Conservation (phyloP, 2,113 vertebrate species). For the Marmota flaviventris region DNA sequence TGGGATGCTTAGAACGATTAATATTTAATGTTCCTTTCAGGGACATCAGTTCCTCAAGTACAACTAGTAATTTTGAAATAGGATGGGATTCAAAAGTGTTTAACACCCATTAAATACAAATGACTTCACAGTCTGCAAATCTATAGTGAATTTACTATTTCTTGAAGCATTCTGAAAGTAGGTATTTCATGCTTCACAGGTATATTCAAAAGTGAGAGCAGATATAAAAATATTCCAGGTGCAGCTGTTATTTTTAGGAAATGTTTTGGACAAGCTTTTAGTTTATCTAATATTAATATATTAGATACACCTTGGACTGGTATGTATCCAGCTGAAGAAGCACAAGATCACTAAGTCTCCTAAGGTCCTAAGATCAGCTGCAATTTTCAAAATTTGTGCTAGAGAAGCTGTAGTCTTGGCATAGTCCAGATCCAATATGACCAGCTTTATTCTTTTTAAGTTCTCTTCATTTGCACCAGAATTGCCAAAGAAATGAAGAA, state of each 20-base stretch:
- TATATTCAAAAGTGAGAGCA: slow-evolving; percentile 9
- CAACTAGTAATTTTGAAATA: slow-evolving; percentile 41
- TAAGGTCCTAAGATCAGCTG: neutral
- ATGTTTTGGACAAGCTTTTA: neutral
- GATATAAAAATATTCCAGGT: neutral
- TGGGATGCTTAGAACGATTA: slow-evolving; percentile 21
- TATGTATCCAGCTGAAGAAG: neutral
- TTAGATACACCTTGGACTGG: neutral
- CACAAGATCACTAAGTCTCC: neutral
- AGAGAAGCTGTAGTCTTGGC: neutral
- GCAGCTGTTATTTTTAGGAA: neutral
- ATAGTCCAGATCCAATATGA: neutral
- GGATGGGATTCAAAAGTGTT: neutral
- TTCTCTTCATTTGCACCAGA: neutral
- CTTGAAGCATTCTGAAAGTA: neutral
- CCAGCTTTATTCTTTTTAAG: neutral
- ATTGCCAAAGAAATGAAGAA: neutral
- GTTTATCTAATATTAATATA: neutral
- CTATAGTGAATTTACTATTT: neutral
- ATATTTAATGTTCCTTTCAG: slow-evolving; percentile 59
- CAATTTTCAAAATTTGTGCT: slow-evolving; percentile 1
- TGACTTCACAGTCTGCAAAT: slow-evolving; percentile 15
- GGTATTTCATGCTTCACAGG: neutral
- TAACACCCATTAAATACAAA: slow-evolving; percentile 31
- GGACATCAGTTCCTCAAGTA: slow-evolving; percentile 35